These are phyloP conservation scores for Chamaea fasciata DNA, from an alignment of 2,113 vertebrate species.

Conservation along the genomic window DNA sequence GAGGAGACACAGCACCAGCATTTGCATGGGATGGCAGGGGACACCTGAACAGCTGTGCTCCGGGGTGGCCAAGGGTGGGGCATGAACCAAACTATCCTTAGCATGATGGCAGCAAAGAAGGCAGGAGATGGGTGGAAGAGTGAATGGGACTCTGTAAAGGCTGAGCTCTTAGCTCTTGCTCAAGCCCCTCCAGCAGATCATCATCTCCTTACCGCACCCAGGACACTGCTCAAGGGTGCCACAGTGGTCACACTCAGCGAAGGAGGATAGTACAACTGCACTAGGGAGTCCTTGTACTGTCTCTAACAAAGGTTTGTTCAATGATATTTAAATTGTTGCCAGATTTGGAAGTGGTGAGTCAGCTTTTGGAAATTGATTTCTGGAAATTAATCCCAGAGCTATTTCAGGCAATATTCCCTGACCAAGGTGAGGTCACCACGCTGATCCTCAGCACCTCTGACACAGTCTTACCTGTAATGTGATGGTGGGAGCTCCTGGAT, in stretches of 20 bases:
- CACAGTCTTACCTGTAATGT: constrained; percentile 86
- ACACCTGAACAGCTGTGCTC: neutral
- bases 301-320: neutral
- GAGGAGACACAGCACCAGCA: neutral
- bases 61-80: neutral
- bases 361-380: neutral
- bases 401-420: neutral
- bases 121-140: neutral
- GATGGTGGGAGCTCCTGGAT: constrained; percentile 89
- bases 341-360: neutral
- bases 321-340: neutral
- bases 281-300: neutral
- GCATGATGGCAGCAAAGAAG: neutral
- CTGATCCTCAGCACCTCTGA: neutral
- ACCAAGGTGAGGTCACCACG: neutral
- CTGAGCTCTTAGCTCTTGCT: neutral
- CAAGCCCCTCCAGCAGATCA: neutral
- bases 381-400: neutral
- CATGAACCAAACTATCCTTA: neutral
- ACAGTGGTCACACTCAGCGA: rapidly evolving
- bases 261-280: neutral
- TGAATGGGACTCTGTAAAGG: neutral
- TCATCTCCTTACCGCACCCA: neutral
- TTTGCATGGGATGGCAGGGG: neutral
- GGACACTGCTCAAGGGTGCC: neutral